Evolutionary conservation across 2,797 vertebrate genomes (phyloP), one percentile per base, ranked within the genome.

Genomic region (Malacoraja senta): DNA sequence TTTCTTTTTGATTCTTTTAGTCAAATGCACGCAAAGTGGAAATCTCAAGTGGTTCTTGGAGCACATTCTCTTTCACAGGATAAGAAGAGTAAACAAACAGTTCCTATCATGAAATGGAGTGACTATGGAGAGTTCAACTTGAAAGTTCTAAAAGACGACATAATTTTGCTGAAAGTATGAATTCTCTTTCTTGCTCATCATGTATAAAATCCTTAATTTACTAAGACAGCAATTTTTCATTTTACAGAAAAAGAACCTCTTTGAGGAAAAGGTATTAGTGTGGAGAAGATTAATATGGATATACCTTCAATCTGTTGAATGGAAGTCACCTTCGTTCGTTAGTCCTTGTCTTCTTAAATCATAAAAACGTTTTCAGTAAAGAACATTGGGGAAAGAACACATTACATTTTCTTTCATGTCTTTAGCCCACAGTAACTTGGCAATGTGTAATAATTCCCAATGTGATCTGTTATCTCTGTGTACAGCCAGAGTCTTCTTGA

Each of bases 41-140:
- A 53, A 53, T 53, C 65, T 63, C 84, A 21, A 88, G 90, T 92
- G 3, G 71, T 92, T 76, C 90, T 92, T 76, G 90, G 90, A 63
- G 26, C 38, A 13, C 35, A 76, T 76, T 76, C 38, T 8, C 24
- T 92, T 26, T 29, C 24, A 74, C 21, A 12, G 24, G 10, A 29
- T 74, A 26, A 44, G 71, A 92, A 76, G 15, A 44, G 21, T 44
- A 19, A 74, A 92, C 90, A 92, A 53, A 53, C 13, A 17, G 1
- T 92, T 92, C 3, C 8, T 13, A 24, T 92, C 24, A 29, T 74
- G 35, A 15, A 92, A 21, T 8, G 76, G 26, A 1, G 17, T 4
- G 3, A 38, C 24, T 71, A 92, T 10, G 2, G 0, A 76, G 0
- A 6, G 2, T 92, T 92, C 32, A 72, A 76, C 13, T 0, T 0